phyloP scores from a whole-genome alignment of 2,113 vertebrate genomes.

The Corythaixoides concolor region DNA sequence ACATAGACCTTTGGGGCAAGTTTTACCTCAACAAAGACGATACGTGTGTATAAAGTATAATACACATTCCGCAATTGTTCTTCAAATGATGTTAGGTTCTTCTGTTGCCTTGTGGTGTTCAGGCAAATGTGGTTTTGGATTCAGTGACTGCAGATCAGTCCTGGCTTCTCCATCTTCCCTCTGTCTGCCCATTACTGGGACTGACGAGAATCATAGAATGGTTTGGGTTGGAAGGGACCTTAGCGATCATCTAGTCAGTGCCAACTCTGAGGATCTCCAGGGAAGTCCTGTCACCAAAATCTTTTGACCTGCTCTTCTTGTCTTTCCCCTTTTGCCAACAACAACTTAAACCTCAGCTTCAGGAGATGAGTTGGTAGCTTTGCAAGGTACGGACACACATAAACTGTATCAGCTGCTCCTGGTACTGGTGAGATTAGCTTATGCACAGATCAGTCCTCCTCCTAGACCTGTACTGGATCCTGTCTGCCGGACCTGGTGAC shows the following conservation, averaged over 20 bases:
- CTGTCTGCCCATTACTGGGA: background rate
- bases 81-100: background rate
- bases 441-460: background rate
- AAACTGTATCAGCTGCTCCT: background rate
- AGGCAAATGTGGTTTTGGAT: background rate
- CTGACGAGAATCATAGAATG: background rate
- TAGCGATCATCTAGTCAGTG: background rate
- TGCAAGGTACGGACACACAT: background rate
- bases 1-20: background rate
- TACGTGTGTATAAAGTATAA: background rate
- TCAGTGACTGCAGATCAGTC: background rate
- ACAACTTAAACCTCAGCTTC: background rate
- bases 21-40: background rate
- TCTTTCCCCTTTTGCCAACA: background rate
- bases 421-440: background rate
- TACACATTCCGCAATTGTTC: background rate
- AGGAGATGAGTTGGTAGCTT: background rate
- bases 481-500: background rate
- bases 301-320: background rate
- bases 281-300: background rate
- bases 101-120: background rate
- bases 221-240: too few species aligned
- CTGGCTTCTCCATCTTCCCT: background rate
- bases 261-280: background rate
- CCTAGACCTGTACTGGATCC: background rate